Percentiles rank a stretch among this genome's conserved stretches.
Conservation (phyloP, 2,113 vertebrate genomes). For the Vulpes ferrilata region DNA sequence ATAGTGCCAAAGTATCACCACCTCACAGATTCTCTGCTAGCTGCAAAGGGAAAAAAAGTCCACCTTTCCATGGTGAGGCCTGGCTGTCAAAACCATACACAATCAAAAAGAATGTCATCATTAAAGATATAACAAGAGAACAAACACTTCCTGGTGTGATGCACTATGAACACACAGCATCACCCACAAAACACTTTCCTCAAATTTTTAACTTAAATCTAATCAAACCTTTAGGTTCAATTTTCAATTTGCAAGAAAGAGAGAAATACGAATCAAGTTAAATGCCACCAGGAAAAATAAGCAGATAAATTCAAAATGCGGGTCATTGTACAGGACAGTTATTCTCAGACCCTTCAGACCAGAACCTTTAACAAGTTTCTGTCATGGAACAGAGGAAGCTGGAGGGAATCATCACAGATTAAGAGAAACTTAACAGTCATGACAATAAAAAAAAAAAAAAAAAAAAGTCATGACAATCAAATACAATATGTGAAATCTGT, state of each 20-base stretch:
- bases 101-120: slow-evolving; percentile 3
- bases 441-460: neutral
- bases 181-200: neutral
- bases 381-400: neutral
- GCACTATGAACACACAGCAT: neutral
- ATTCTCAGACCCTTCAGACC: neutral
- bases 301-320: neutral
- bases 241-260: neutral
- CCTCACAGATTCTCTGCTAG: neutral
- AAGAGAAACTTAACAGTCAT: neutral
- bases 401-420: neutral
- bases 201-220: slow-evolving; percentile 10
- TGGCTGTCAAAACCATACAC: neutral
- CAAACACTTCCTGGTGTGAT: neutral
- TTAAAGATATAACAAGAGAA: neutral
- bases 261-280: neutral
- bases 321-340: neutral
- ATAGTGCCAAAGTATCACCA: neutral
- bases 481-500: neutral
- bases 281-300: neutral
- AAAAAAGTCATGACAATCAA: neutral
- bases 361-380: neutral
- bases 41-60: slow-evolving; percentile 21
- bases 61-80: neutral
- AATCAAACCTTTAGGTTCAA: slow-evolving; percentile 24